Percentiles rank a stretch among this genome's conserved stretches.
Evolutionary conservation across 2,797 vertebrate genomes (phyloP).

Genomic region (Phoebastria nigripes): DNA sequence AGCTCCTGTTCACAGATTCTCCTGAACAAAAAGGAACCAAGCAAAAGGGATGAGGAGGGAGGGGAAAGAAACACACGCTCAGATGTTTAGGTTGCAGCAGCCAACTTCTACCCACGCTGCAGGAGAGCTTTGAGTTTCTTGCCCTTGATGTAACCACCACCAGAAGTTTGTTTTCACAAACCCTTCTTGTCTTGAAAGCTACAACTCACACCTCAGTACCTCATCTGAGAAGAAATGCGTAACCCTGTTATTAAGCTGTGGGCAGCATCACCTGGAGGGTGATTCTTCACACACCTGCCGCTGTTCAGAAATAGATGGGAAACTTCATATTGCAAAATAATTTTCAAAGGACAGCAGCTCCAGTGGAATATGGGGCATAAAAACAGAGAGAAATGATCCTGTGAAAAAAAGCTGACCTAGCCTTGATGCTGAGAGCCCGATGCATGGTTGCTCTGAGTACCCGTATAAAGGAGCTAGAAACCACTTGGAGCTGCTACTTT

Average conservation of each 20-base stretch:
- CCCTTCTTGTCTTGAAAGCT: slow-evolving; percentile 1
- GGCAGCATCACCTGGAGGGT: slow-evolving; percentile 31
- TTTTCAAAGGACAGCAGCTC: background rate
- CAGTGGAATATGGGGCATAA: background rate
- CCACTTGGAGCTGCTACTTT: background rate
- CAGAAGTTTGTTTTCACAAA: slow-evolving; percentile 51
- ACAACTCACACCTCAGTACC: slow-evolving; percentile 3
- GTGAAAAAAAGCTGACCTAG: background rate
- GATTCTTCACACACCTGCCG: background rate
- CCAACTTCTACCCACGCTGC: slow-evolving; percentile 2
- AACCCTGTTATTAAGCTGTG: slow-evolving; percentile 37
- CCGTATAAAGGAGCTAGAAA: background rate
- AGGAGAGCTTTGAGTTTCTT: slow-evolving; percentile 14
- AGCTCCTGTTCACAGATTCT: background rate
- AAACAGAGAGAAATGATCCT: background rate
- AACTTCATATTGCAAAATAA: background rate
- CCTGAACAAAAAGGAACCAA: background rate
- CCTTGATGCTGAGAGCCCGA: background rate
- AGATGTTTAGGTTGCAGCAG: slow-evolving; percentile 28
- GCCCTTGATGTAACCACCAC: slow-evolving; percentile 27
- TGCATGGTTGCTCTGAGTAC: background rate
- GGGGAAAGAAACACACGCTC: background rate
- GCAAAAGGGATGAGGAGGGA: background rate
- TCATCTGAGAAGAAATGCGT: slow-evolving; percentile 3
- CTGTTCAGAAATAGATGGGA: slow-evolving; percentile 3